Evolutionary conservation across 2,888 invertebrate genomes (phyloP), one percentile per base, ranked within the genome.

Genomic region (Trichogramma dendrolimi): DNA sequence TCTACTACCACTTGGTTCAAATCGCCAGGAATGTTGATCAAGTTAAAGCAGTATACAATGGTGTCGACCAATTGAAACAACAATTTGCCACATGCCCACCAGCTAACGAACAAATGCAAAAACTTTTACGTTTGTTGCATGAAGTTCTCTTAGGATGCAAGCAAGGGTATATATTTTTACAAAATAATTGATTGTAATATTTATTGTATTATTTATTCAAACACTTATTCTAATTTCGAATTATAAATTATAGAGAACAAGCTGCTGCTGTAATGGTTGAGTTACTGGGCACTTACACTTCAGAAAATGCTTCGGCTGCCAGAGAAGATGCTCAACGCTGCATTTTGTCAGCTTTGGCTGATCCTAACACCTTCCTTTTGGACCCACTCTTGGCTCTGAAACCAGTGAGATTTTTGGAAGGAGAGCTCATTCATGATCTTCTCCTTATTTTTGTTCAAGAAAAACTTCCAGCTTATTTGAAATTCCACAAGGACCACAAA

Each of bases 241-340:
- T 27, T 27, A 2, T 27, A 27, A 71, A 67, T 77, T 81, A 14
- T 77, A 92, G 94, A 80, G 95, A 96, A 75, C 84, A 92, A 72
- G 95, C 96, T 39, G 91, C 95, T 14, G 94, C 94, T 79, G 95
- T 96, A 4, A 98, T 99, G 98, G 90, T 97, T 66, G 96, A 96
- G 79, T 82, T 99, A 1, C 82, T 99, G 61, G 94, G 94, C 39
- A 97, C 98, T 0, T 99, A 98, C 80, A 96, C 96, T 39, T 91
- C 95, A 65, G 96, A 96, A 74, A 97, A 97, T 81, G 98, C 98
- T 0, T 94, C 94, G 2, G 92, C 94, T 67, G 98, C 98, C 0
- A 85, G 96, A 68, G 96, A 96, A 77, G 98, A 99, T 82, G 98
- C 99, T 2, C 93, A 94, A 74, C 88, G 92, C 73, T 98, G 98